Evolutionary conservation across 1,140 invertebrate genomes (phyloP).

Genomic region (Polyergus mexicanus): DNA sequence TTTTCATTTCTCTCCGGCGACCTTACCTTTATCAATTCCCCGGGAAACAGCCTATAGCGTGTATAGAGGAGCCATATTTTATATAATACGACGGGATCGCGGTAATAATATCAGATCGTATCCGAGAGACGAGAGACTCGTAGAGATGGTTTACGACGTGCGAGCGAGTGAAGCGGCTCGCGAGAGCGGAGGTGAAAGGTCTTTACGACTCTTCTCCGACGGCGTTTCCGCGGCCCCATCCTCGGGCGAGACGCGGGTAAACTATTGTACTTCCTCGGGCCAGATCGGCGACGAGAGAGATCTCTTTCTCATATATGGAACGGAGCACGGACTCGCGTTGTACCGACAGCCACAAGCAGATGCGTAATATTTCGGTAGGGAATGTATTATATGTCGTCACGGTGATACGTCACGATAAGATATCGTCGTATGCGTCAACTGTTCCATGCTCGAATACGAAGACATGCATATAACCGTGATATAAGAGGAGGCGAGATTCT

Average conservation of each 20-base stretch:
- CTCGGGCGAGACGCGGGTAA: neutral
- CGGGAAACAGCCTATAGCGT: neutral
- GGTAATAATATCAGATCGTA: constrained; percentile 78
- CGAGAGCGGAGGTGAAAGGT: constrained; percentile 64
- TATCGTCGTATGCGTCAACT: constrained; percentile 35
- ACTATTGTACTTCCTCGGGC: constrained; percentile 16
- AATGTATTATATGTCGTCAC: constrained; percentile 23
- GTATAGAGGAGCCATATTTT: constrained; percentile 69
- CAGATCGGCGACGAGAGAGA: constrained; percentile 6
- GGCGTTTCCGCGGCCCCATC: constrained; percentile 17
- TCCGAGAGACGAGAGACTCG: constrained; percentile 63
- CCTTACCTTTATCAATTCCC: constrained; percentile 13
- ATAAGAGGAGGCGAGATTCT: neutral
- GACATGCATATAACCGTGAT: neutral
- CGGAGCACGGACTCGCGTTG: neutral
- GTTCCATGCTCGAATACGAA: neutral
- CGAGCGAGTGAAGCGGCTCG: constrained; percentile 69
- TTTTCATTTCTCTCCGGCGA: neutral
- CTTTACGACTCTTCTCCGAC: constrained; percentile 78
- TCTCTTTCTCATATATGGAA: constrained; percentile 62
- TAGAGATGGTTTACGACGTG: constrained; percentile 78
- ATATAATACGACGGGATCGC: constrained; percentile 63
- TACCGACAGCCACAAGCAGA: constrained; percentile 48
- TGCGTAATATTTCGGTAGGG: constrained; percentile 52
- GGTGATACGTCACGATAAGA: constrained; percentile 12